phyloP scores from a whole-genome alignment of 2,113 vertebrate genomes.

The Albula goreensis region DNA sequence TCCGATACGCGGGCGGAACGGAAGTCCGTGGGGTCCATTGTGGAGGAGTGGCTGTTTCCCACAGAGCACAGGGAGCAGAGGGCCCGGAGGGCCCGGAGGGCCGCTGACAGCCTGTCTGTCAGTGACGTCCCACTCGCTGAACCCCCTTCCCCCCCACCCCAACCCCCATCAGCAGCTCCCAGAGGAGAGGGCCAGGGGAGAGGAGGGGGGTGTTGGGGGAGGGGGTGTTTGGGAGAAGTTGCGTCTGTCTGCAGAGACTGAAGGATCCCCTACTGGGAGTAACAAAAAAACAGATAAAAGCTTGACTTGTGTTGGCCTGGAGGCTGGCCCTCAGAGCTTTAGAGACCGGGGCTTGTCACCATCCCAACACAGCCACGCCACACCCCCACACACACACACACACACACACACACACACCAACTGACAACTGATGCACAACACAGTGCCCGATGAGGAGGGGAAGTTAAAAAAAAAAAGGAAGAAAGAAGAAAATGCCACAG shows the following conservation, averaged over 20 bases:
- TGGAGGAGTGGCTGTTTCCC: background rate
- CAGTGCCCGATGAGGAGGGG: conserved; percentile 17
- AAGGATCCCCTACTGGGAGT: background rate
- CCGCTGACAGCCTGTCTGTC: background rate
- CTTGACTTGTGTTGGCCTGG: background rate
- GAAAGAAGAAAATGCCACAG: background rate
- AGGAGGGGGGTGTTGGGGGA: too few relatives aligned
- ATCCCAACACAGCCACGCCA: conserved; percentile 27
- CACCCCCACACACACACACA: conserved; percentile 10
- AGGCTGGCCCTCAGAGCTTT: conserved; percentile 24
- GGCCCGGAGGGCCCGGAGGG: too few relatives aligned
- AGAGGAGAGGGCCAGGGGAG: background rate
- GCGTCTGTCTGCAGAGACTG: background rate
- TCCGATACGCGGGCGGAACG: background rate
- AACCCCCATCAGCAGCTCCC: background rate
- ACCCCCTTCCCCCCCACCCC: too few relatives aligned
- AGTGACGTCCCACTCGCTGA: background rate
- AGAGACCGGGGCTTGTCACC: conserved; percentile 33
- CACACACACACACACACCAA: background rate
- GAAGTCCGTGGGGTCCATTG: background rate
- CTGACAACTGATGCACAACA: conserved; percentile 36
- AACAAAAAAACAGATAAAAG: background rate
- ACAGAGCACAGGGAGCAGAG: background rate
- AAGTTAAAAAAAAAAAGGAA: background rate
- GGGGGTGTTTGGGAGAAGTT: background rate